Percentiles rank a stretch among this genome's conserved stretches.
These are phyloP conservation scores for Verasper variegatus DNA, from an alignment of 2,113 vertebrate species.

Conservation along the genomic window DNA sequence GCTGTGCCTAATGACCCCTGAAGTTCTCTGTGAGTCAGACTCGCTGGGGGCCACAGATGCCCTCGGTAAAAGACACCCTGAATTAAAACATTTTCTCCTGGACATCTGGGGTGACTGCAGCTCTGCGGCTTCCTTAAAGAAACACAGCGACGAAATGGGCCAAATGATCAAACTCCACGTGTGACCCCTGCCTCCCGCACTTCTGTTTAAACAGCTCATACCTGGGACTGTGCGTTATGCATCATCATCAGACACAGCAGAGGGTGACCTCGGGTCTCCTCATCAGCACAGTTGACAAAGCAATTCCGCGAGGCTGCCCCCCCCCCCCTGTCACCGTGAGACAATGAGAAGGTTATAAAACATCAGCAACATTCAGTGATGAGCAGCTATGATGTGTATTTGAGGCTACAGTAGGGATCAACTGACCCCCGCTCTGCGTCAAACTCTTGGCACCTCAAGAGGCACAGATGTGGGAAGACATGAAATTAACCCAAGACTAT, in stretches of 20 bases:
- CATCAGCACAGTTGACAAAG: constrained; percentile 71
- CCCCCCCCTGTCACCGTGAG: constrained; percentile 17
- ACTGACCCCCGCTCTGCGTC: not conserved
- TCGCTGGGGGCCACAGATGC: constrained; percentile 38
- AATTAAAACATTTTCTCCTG: constrained; percentile 11
- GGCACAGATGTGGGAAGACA: too few species aligned
- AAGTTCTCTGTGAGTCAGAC: constrained; percentile 35
- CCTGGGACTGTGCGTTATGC: constrained; percentile 31
- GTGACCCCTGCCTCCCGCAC: constrained; percentile 10
- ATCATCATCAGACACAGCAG: constrained; percentile 36
- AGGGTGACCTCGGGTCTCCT: constrained; percentile 69
- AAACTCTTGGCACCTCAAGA: too few species aligned
- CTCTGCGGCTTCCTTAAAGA: not conserved
- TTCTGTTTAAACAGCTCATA: not conserved
- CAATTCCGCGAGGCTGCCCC: constrained; percentile 30
- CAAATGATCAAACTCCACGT: not conserved
- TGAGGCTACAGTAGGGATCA: constrained; percentile 19
- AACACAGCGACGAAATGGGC: not conserved
- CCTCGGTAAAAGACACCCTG: constrained; percentile 34
- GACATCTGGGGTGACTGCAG: not conserved
- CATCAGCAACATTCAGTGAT: constrained; percentile 34
- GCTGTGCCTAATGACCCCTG: constrained; percentile 59
- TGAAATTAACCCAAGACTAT: too few species aligned
- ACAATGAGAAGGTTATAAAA: constrained; percentile 48
- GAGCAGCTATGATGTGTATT: not conserved